Evolutionary conservation across 2,113 vertebrate species (phyloP), one percentile per base, ranked within the genome.

Genomic region (Lophura nycthemera): DNA sequence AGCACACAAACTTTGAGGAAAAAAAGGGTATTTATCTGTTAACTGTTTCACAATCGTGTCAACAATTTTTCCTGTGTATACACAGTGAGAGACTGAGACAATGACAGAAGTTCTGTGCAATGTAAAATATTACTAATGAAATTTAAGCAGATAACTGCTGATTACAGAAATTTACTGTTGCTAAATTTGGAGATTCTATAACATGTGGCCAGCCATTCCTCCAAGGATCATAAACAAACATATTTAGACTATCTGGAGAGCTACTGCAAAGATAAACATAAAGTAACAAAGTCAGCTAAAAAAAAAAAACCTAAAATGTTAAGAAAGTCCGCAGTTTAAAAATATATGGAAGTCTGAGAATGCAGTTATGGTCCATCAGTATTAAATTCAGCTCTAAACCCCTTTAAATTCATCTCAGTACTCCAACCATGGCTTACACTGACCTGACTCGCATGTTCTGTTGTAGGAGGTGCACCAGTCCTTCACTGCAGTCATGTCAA

Each of bases 251-350:
- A 95, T 47, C 84, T 75, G 34, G 70, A 91, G 91, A 89, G 81
- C 71, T 84, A 75, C 87, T 89, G 84, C 74, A 57, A 30, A 95
- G 85, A 89, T 79, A 92, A 93, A 95, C 89, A 84, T 9, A 71
- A 93, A 91, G 86, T 61, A 78, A 60, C 87, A 92, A 94, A 93
- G 80, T 18, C 63, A 92, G 52, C 84, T 95, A 90, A 92, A 92
- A 95, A 88, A 78, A 75, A 90, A 78, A 52, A 52, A 93, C 89
- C 89, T 56, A 91, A 78, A 94, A 66, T 56, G 70, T 66, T 78
- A 61, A 79, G 82, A 96, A 76, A 92, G 64, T 74, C 64, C 71
- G 6, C 66, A 91, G 52, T n/a, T 69, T 20, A 95, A 93, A 89
- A 93, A 86, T 72, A 90, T 63, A 88, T 72, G 75, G 78, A 89